A percentile compares a stretch with the other conserved stretches of the same genome.
These are phyloP conservation scores for Rhombomys opimus DNA, from an alignment of 2,113 vertebrate genomes.

Conservation along the genomic window DNA sequence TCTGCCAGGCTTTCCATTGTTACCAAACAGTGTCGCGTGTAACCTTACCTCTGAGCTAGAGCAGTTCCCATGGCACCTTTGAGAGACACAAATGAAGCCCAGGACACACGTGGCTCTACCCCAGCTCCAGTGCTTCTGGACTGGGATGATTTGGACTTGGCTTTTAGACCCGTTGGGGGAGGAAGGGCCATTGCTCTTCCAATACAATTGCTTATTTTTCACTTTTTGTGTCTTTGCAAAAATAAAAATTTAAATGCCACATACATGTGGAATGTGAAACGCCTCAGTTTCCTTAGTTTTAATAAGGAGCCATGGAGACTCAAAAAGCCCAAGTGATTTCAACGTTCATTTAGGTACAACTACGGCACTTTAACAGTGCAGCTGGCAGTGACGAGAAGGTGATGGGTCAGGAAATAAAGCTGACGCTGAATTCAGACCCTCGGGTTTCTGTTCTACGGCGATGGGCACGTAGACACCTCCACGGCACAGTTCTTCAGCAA, in stretches of 20 bases:
- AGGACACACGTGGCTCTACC: neutral
- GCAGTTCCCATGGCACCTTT: neutral
- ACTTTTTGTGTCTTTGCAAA: neutral
- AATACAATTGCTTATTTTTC: neutral
- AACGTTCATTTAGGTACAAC: neutral
- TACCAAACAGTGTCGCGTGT: neutral
- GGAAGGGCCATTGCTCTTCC: neutral
- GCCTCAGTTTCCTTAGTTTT: neutral
- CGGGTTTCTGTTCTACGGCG: neutral
- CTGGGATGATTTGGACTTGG: neutral
- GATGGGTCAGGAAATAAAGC: neutral
- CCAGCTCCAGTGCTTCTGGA: neutral
- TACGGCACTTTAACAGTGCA: neutral
- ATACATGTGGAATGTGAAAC: no score
- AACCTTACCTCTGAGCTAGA: neutral
- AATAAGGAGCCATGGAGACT: neutral
- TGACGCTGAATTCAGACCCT: neutral
- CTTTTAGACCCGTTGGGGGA: neutral
- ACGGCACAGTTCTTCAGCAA: neutral
- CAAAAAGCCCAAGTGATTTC: neutral
- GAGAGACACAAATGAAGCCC: neutral
- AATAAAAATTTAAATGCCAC: neutral
- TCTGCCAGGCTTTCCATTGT: neutral
- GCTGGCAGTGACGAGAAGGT: neutral
- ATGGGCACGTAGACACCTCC: rapidly evolving